These are phyloP conservation scores for Cydia pomonella DNA, from an alignment of 1,140 invertebrate genomes.

Conservation along the genomic window DNA sequence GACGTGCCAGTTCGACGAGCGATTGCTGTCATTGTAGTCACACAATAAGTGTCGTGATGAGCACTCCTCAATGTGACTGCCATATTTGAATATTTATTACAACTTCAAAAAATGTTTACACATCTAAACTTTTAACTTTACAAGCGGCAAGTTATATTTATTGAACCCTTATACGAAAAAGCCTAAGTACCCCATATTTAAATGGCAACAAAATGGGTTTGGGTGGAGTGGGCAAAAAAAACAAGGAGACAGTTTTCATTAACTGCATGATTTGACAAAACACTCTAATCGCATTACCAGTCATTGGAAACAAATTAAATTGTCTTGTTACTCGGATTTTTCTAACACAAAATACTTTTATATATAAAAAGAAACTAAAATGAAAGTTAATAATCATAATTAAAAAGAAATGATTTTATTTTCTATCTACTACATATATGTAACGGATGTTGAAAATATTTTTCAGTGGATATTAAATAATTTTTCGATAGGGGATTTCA, in stretches of 20 bases:
- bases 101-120: background rate
- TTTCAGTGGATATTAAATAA: constrained; percentile 24
- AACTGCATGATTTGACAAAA: constrained; percentile 71
- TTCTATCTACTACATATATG: too few species aligned
- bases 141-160: background rate
- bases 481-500: constrained; percentile 60
- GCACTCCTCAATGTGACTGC: background rate
- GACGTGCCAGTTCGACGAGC: background rate
- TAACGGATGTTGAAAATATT: background rate
- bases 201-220: background rate
- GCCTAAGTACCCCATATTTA: background rate
- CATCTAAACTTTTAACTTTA: background rate
- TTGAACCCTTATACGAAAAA: background rate
- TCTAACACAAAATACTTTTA: constrained; percentile 35
- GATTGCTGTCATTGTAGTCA: constrained; percentile 23
- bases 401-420: too few species aligned
- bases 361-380: background rate
- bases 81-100: background rate
- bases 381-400: background rate
- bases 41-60: constrained; percentile 21
- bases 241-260: constrained; percentile 52
- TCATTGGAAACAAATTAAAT: constrained; percentile 71
- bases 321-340: constrained; percentile 44
- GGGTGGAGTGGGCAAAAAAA: background rate
- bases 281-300: constrained; percentile 53